phyloP scores from a whole-genome alignment of 2,888 invertebrate genomes.

The Leptopterna dolabrata region DNA sequence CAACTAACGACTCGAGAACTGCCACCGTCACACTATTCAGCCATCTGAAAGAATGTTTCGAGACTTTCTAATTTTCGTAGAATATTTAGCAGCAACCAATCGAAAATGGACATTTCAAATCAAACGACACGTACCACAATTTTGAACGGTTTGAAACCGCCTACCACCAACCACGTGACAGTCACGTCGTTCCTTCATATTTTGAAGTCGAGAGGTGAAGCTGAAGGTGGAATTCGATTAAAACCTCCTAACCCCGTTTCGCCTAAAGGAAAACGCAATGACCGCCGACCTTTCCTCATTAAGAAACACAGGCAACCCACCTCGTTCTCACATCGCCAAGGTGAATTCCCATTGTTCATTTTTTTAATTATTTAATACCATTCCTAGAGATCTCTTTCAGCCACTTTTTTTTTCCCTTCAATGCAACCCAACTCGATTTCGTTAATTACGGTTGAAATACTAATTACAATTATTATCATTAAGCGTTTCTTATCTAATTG shows the following conservation, averaged over 20 bases:
- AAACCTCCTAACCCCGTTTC: background rate
- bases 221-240: no score
- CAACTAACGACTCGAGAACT: no score
- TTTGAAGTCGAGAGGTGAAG: no score
- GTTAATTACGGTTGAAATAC: conserved; percentile 6
- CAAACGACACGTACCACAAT: no score
- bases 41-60: no score
- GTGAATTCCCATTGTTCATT: conserved; percentile 47
- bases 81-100: no score
- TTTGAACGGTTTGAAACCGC: no score
- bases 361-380: conserved; percentile 14
- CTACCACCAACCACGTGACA: no score
- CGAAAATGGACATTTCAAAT: no score
- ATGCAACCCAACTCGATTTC: background rate
- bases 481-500: conserved; percentile 39
- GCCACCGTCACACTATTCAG: no score
- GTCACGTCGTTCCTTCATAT: no score
- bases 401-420: background rate
- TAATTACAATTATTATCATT: conserved; percentile 43
- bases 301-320: background rate
- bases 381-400: background rate
- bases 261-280: background rate
- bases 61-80: no score
- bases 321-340: conserved; percentile 10
- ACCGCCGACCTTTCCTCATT: background rate